phyloP scores from a whole-genome alignment of 2,888 invertebrate genomes.

The Buathra laborator region DNA sequence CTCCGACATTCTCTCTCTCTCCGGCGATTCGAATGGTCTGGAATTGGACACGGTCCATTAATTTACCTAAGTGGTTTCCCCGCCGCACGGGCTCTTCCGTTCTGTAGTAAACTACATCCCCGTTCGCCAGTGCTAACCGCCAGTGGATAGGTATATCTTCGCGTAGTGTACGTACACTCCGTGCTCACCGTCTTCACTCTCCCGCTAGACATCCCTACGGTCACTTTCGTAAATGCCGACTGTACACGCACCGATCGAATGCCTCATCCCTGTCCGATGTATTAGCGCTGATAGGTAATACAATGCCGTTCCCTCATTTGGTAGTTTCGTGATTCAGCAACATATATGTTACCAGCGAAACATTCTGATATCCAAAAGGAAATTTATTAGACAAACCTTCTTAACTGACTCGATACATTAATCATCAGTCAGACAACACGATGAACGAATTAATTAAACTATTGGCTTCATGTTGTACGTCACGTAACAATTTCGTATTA shows the following conservation, averaged over 20 bases:
- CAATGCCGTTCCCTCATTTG: slow-evolving; percentile 7
- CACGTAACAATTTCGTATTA: too few species aligned
- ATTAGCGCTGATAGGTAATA: slow-evolving; percentile 11
- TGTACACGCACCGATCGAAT: slow-evolving; percentile 27
- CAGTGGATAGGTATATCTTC: not conserved
- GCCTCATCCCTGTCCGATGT: slow-evolving; percentile 1
- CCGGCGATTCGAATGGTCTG: slow-evolving; percentile 28
- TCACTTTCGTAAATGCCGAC: slow-evolving; percentile 39
- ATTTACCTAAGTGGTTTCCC: slow-evolving; percentile 56
- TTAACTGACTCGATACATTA: not conserved
- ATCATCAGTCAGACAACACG: not conserved
- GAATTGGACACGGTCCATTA: slow-evolving; percentile 52
- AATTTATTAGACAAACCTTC: not conserved
- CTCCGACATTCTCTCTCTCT: slow-evolving; percentile 4
- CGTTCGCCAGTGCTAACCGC: not conserved
- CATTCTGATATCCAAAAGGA: not conserved
- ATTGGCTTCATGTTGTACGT: too few species aligned
- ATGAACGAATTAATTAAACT: too few species aligned
- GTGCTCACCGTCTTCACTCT: not conserved
- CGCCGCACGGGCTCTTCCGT: slow-evolving; percentile 29
- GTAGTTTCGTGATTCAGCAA: slow-evolving; percentile 4
- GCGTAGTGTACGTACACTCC: not conserved
- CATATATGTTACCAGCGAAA: not conserved
- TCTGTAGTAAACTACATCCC: slow-evolving; percentile 28
- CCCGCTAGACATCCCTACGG: slow-evolving; percentile 1